Conservation (phyloP, 1,140 invertebrate species). For the Acromyrmex heyeri region DNA sequence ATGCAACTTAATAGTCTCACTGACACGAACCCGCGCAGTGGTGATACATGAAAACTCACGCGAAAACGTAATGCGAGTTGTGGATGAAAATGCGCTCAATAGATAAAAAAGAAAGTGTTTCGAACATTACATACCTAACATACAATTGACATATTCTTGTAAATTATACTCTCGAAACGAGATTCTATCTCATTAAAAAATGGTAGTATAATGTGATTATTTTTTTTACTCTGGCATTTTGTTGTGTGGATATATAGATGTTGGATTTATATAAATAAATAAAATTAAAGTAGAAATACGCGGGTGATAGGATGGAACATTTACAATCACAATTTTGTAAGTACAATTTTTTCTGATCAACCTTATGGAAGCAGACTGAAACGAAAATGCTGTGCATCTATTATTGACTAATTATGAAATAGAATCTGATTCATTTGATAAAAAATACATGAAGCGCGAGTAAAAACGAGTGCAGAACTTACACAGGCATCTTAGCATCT, state of each 20-base stretch:
- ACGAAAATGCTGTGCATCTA: not conserved
- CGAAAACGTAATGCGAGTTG: constrained; percentile 12
- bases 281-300: constrained; percentile 34
- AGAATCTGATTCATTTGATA: not conserved
- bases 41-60: not conserved
- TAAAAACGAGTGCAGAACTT: not conserved
- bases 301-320: not conserved
- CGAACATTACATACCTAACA: not conserved
- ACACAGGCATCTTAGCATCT: not conserved
- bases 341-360: not conserved
- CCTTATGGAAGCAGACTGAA: not conserved
- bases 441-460: constrained; percentile 13
- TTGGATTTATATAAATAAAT: not conserved
- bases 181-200: not conserved
- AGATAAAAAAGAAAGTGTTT: not conserved
- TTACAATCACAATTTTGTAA: not conserved
- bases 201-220: constrained; percentile 1
- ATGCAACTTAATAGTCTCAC: constrained; percentile 18
- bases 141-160: not conserved
- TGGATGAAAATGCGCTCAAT: not conserved
- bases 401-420: not conserved
- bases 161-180: not conserved
- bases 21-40: constrained; percentile 13
- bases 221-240: not conserved
- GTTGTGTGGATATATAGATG: not conserved